Evolutionary conservation across 1,140 invertebrate genomes (phyloP), one percentile per base, ranked within the genome.

Genomic region (Pentalonia nigronervosa): DNA sequence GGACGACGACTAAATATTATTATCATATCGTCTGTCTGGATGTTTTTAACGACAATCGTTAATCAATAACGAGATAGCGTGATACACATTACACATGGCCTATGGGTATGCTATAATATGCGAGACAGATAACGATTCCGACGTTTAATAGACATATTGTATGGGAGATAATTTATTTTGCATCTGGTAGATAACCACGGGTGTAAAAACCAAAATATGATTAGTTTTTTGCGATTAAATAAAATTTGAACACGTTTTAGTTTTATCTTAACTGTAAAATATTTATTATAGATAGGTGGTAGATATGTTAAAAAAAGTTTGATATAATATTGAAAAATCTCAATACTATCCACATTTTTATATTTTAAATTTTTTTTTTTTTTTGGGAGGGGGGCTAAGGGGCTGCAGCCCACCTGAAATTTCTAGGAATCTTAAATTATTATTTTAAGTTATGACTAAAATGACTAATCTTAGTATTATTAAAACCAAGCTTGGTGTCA

Each of bases 1-100:
- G 60, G 60, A 76, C 30, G 60, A 76, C 60, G 30, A n/a, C 60
- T 76, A 76, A 76, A 76, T 76, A 76, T 76, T 67, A 67, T 67
- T 17, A 76, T 67, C 60, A 67, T 67, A 67, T 76, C n/a, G 60
- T 67, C 60, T n/a, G 60, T 76, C 14, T 76, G 60, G 60, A 4
- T 76, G 14, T n/a, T n/a, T n/a, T 76, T 76, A 76, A 76, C 60
- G 14, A n/a, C 60, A 76, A 76, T 76, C 60, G 60, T 76, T 14
- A 76, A 76, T 76, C 60, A 14, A 76, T 76, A 76, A 14, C 11
- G n/a, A 76, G 60, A 76, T 76, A 76, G n/a, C 17, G 50, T 53
- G 60, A 76, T n/a, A 76, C 30, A 76, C 60, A n/a, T 76, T n/a
- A 2, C 60, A 76, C 60, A 76, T 76, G 60, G 60, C 30, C 3